Percentiles rank a stretch among this genome's conserved stretches.
These are phyloP conservation scores for Crotalus helleri DNA, from an alignment of 2,113 vertebrate species.

Conservation along the genomic window DNA sequence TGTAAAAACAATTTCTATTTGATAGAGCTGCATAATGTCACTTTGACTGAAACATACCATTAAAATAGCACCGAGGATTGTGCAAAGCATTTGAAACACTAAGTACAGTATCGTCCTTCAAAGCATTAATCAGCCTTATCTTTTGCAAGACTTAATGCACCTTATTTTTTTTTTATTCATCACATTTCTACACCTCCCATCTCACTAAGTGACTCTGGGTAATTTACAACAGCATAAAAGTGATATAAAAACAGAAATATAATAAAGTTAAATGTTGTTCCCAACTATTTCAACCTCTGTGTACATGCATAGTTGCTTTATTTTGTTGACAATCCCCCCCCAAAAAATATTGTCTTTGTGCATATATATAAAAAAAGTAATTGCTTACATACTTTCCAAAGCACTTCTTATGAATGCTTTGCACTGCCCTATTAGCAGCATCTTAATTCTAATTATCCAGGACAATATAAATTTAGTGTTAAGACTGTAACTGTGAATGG, in stretches of 20 bases:
- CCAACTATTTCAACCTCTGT: not conserved
- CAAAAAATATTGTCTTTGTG: not conserved
- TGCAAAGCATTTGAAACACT: not conserved
- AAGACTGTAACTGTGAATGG: not conserved
- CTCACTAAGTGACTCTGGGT: not conserved
- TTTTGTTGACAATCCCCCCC: not conserved
- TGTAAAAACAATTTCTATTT: not conserved
- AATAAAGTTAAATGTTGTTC: not conserved
- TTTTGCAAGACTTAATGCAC: not conserved
- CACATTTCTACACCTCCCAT: not conserved
- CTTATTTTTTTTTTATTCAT: not conserved
- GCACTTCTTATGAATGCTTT: not conserved
- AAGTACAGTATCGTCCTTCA: not conserved
- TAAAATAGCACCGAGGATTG: not conserved
- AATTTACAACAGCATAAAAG: not conserved
- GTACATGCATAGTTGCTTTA: not conserved
- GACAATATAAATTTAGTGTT: not conserved
- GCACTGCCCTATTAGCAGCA: not conserved
- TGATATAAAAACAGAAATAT: not conserved
- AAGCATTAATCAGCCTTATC: not conserved
- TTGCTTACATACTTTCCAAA: not conserved
- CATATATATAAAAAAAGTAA: not conserved
- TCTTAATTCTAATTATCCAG: slow-evolving; percentile 8
- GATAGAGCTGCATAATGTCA: not conserved
- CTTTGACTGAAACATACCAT: not conserved